Percentiles rank a stretch among this genome's conserved stretches.
Conservation (phyloP, 2,797 vertebrate species). For the Acanthurus leucopareius region DNA sequence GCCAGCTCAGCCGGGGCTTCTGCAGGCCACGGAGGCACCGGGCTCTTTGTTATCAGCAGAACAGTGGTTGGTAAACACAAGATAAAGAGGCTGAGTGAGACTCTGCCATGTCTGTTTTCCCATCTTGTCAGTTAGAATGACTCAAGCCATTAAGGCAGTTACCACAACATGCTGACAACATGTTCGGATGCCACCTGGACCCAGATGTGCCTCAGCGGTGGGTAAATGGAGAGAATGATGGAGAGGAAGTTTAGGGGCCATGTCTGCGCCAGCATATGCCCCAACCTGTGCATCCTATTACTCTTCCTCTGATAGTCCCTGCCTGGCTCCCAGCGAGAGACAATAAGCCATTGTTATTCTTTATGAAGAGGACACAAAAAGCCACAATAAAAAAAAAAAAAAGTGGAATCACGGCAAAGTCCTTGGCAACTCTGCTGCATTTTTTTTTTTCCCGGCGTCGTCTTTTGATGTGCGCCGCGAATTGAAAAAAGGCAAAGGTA, state of each 20-base stretch:
- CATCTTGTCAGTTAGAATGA: slow-evolving; percentile 80
- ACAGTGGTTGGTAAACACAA: slow-evolving; percentile 78
- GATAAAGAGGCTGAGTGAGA: slow-evolving; percentile 78
- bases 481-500: slow-evolving; percentile 67
- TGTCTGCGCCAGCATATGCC: slow-evolving; percentile 74
- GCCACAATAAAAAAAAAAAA: slow-evolving; percentile 49
- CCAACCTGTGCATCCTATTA: slow-evolving; percentile 72
- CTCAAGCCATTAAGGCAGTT: slow-evolving; percentile 79
- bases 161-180: slow-evolving; percentile 79
- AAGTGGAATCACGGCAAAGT: slow-evolving; percentile 58
- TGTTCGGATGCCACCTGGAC: slow-evolving; percentile 78
- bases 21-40: slow-evolving; percentile 30
- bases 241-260: slow-evolving; percentile 72
- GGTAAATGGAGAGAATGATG: slow-evolving; percentile 76
- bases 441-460: slow-evolving; percentile 18
- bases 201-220: slow-evolving; percentile 79
- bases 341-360: slow-evolving; percentile 75
- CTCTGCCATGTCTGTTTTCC: slow-evolving; percentile 82
- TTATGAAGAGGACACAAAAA: slow-evolving; percentile 72
- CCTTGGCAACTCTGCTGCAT: slow-evolving; percentile 65
- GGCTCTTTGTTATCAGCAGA: slow-evolving; percentile 71
- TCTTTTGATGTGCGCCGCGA: slow-evolving; percentile 58
- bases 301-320: slow-evolving; percentile 65
- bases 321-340: slow-evolving; percentile 39
- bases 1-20: slow-evolving; percentile 20